A percentile compares a stretch with the other conserved stretches of the same genome.
These are phyloP conservation scores for Fukomys damarensis DNA, from an alignment of 2,113 vertebrate genomes.

Conservation along the genomic window DNA sequence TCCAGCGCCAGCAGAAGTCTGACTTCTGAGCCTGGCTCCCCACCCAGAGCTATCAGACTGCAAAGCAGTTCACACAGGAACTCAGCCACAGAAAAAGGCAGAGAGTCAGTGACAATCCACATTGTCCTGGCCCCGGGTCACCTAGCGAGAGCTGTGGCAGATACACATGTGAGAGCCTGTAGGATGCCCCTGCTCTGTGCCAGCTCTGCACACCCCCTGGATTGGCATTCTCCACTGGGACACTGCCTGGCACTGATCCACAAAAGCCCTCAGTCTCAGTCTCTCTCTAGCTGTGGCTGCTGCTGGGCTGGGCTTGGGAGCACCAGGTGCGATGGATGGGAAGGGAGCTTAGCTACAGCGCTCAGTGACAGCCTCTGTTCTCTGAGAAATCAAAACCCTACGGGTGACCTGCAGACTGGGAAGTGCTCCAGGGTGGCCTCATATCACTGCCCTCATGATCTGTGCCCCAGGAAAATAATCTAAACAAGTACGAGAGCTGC, in stretches of 20 bases:
- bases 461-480: background rate
- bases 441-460: background rate
- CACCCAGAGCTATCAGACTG: background rate
- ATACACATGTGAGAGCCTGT: fast-evolving
- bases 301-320: background rate
- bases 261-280: background rate
- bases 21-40: background rate
- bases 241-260: fast-evolving
- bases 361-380: background rate
- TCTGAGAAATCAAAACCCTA: no score
- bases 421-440: background rate
- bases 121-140: background rate
- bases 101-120: fast-evolving
- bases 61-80: background rate
- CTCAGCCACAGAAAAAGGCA: fast-evolving
- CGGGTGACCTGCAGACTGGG: background rate
- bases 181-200: fast-evolving
- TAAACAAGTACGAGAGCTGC: background rate
- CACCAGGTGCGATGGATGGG: fast-evolving
- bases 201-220: background rate
- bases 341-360: background rate
- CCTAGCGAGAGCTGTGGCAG: background rate
- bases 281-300: background rate
- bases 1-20: background rate
- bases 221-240: background rate